Conservation (phyloP, 2,797 vertebrate species). For the Characodon lateralis region DNA sequence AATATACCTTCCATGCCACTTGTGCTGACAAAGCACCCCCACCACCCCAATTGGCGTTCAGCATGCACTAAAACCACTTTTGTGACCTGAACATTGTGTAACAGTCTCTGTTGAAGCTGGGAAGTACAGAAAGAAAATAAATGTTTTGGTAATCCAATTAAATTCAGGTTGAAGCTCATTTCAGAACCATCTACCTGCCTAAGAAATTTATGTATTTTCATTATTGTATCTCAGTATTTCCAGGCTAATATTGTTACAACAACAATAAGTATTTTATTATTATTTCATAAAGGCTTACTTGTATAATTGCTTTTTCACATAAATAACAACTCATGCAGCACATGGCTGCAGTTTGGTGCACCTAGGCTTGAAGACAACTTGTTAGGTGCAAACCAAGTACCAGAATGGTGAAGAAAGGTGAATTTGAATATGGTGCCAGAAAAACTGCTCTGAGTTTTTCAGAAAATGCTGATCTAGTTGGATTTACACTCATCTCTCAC, state of each 20-base stretch:
- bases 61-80: conserved; percentile 9
- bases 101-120: conserved; percentile 7
- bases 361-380: background rate
- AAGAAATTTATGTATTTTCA: conserved; percentile 19
- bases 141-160: conserved; percentile 10
- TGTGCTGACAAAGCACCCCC: conserved; percentile 13
- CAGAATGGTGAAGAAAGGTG: background rate
- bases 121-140: background rate
- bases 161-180: conserved; percentile 7
- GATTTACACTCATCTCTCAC: background rate
- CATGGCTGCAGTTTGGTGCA: background rate
- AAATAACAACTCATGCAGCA: background rate
- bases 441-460: background rate
- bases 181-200: conserved; percentile 13
- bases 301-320: background rate
- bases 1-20: conserved; percentile 18
- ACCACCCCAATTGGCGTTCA: background rate
- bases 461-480: background rate
- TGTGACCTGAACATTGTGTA: conserved; percentile 25
- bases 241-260: conserved; percentile 31
- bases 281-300: background rate
- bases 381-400: background rate
- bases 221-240: conserved; percentile 20
- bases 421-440: background rate
- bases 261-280: background rate